Percentiles rank a stretch among this genome's conserved stretches.
Conservation (phyloP, 2,888 invertebrate genomes). For the Synanthedon formicaeformis region DNA sequence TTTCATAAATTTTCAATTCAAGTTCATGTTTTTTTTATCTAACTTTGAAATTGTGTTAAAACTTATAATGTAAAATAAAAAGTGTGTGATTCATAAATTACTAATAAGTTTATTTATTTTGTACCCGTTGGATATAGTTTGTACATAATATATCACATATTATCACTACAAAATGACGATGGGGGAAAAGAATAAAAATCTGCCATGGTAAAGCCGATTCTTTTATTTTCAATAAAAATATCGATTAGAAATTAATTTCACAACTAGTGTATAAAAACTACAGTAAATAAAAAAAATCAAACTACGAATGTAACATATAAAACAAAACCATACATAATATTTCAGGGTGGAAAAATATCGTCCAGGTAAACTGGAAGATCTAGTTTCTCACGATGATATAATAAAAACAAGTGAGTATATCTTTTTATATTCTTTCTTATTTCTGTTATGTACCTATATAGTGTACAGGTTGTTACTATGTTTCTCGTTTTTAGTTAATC, state of each 20-base stretch:
- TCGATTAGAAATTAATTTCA: neutral
- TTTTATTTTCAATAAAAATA: slow-evolving; percentile 1
- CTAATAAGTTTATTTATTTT: too few species aligned
- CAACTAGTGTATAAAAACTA: neutral
- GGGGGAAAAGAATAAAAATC: slow-evolving; percentile 55
- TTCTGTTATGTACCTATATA: neutral
- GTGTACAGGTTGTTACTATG: too few species aligned
- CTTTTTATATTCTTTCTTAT: neutral
- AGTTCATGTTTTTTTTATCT: too few species aligned
- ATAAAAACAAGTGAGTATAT: slow-evolving; percentile 87
- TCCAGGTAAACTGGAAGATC: slow-evolving; percentile 88
- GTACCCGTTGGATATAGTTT: too few species aligned
- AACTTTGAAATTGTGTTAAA: too few species aligned
- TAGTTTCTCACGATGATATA: slow-evolving; percentile 98
- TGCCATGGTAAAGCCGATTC: slow-evolving; percentile 68
- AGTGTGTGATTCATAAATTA: too few species aligned
- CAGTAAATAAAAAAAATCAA: neutral
- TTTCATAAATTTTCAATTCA: too few species aligned
- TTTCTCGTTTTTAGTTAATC: slow-evolving; percentile 73
- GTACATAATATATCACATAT: too few species aligned
- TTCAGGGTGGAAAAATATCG: slow-evolving; percentile 98
- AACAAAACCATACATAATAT: slow-evolving; percentile 1
- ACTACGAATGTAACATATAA: neutral
- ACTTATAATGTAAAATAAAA: too few species aligned
- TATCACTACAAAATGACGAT: slow-evolving; percentile 35